These are phyloP conservation scores for Microdon myrmicae DNA, from an alignment of 2,888 invertebrate genomes.

Conservation along the genomic window DNA sequence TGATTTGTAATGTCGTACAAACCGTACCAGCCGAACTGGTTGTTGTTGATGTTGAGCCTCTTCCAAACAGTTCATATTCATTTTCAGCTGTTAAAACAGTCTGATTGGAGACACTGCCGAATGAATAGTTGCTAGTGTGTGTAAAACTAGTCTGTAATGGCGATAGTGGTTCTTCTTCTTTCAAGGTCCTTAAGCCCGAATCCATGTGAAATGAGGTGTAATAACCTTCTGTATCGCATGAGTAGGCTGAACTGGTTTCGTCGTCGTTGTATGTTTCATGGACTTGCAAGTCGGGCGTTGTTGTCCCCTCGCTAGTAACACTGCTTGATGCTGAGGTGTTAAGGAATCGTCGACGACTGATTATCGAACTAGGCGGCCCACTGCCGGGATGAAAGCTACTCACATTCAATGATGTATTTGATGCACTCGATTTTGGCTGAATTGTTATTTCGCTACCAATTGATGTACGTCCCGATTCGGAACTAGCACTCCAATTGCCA, in stretches of 20 bases:
- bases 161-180: conserved; percentile 80
- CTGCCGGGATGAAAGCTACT: conserved; percentile 65
- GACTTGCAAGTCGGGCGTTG: conserved; percentile 82
- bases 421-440: conserved; percentile 77
- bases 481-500: conserved; percentile 95
- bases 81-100: conserved; percentile 81
- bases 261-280: conserved; percentile 79
- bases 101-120: conserved; percentile 77
- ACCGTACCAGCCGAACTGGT: conserved; percentile 92
- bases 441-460: conserved; percentile 84
- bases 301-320: conserved; percentile 85
- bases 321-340: conserved; percentile 85
- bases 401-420: conserved; percentile 77
- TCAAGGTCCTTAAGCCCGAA: conserved; percentile 87
- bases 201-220: conserved; percentile 98
- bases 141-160: conserved; percentile 79
- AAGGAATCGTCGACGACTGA: conserved; percentile 74
- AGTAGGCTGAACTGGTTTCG: conserved; percentile 91
- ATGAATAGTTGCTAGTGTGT: conserved; percentile 73
- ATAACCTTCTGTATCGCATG: conserved; percentile 96
- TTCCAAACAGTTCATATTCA: conserved; percentile 91
- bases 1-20: conserved; percentile 82
- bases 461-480: conserved; percentile 86
- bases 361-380: conserved; percentile 76
- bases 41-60: conserved; percentile 90